Percentiles rank a stretch among this genome's conserved stretches.
Evolutionary conservation across 2,113 vertebrate genomes (phyloP).

Genomic region (Puma concolor): DNA sequence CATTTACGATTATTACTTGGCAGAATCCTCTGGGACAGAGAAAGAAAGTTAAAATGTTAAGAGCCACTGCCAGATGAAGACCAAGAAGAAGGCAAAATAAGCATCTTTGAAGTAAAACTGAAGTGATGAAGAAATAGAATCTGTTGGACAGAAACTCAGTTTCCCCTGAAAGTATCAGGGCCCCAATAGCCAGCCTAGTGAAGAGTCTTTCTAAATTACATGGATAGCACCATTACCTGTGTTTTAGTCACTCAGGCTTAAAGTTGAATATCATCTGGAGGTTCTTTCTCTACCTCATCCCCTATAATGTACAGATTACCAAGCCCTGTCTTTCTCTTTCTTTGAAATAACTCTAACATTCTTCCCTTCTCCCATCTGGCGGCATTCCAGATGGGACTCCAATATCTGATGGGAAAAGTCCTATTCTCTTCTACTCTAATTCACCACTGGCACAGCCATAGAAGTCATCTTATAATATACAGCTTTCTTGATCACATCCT

Average conservation of each 20-base stretch:
- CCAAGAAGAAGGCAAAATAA: conserved; percentile 50
- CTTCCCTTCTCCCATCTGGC: not conserved
- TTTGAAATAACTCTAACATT: conserved; percentile 48
- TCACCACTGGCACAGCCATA: not conserved
- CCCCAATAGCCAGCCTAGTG: not conserved
- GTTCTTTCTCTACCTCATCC: not conserved
- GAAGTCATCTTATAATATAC: not conserved
- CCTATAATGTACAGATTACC: not conserved
- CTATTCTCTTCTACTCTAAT: not conserved
- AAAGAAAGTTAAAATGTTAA: conserved; percentile 64
- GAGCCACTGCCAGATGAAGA: conserved; percentile 50
- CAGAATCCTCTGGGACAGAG: conserved; percentile 44
- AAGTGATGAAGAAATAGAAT: conserved; percentile 47
- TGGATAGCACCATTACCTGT: not conserved
- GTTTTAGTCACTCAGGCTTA: not conserved
- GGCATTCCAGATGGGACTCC: not conserved
- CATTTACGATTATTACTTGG: conserved; percentile 63
- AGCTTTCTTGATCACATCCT: not conserved
- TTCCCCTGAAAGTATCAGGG: not conserved
- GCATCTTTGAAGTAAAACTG: conserved; percentile 24
- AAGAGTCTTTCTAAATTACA: not conserved
- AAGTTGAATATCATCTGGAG: not conserved
- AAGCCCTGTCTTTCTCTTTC: not conserved
- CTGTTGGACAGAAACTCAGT: not conserved
- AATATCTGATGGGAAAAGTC: not conserved